Evolutionary conservation across 2,888 invertebrate species (phyloP).

Genomic region (Melipona beecheii): DNA sequence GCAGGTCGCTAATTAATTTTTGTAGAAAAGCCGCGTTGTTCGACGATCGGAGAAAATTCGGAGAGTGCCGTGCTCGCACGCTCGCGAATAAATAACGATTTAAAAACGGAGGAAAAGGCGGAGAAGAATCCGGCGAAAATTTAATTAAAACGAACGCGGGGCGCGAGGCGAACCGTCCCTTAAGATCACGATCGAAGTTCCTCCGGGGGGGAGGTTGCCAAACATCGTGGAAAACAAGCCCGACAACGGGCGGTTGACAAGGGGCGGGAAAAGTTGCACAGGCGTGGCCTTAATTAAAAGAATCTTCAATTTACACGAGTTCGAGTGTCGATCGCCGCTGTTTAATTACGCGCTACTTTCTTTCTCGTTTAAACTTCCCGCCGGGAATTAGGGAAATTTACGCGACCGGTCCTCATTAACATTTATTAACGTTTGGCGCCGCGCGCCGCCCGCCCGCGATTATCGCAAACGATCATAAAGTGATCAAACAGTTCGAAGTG

Average conservation of each 20-base stretch:
- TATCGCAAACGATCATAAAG: slow-evolving; percentile 42
- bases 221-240: slow-evolving; percentile 33
- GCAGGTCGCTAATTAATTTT: no score
- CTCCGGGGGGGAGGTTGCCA: neutral
- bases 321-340: slow-evolving; percentile 67
- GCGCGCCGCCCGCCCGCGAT: slow-evolving; percentile 3
- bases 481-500: slow-evolving; percentile 43
- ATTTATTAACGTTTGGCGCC: slow-evolving; percentile 71
- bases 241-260: slow-evolving; percentile 45
- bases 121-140: neutral
- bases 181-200: neutral
- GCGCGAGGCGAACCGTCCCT: neutral
- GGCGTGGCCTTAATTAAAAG: slow-evolving; percentile 67
- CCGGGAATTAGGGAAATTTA: slow-evolving; percentile 74
- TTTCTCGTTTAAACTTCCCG: slow-evolving; percentile 75
- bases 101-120: no score
- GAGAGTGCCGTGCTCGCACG: no score
- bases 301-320: slow-evolving; percentile 64
- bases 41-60: no score
- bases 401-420: slow-evolving; percentile 71
- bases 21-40: no score
- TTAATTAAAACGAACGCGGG: slow-evolving; percentile 8
- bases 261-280: slow-evolving; percentile 18
- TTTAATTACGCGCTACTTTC: slow-evolving; percentile 77
- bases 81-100: no score